These are phyloP conservation scores for Sternarchorhynchus goeldii DNA, from an alignment of 2,797 vertebrate species.

Conservation along the genomic window DNA sequence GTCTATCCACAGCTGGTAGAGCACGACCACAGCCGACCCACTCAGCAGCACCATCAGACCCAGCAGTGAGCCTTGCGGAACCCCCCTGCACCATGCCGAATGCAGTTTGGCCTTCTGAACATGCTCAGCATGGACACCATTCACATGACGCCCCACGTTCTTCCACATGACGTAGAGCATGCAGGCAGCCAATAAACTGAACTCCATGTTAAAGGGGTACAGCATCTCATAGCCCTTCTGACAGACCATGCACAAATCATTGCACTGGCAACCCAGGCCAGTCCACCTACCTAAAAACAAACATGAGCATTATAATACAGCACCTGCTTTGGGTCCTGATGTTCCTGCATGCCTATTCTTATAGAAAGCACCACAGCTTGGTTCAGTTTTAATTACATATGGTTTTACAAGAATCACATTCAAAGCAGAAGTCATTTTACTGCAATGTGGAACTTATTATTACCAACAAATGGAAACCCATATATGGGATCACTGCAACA, in stretches of 20 bases:
- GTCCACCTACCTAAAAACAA: constrained; percentile 25
- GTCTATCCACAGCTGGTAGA: constrained; percentile 82
- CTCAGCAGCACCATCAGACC: constrained; percentile 70
- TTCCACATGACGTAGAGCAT: constrained; percentile 92
- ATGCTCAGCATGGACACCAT: neutral
- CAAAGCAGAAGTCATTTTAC: too few relatives aligned
- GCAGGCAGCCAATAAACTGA: constrained; percentile 82
- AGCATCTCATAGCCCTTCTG: constrained; percentile 83
- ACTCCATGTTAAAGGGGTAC: constrained; percentile 89
- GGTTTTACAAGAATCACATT: too few relatives aligned
- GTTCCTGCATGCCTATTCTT: neutral
- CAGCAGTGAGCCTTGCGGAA: constrained; percentile 75
- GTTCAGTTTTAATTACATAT: too few relatives aligned
- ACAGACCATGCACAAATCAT: constrained; percentile 75
- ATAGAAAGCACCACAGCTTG: too few relatives aligned
- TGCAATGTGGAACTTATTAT: too few relatives aligned
- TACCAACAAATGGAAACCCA: too few relatives aligned
- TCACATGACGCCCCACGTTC: constrained; percentile 80
- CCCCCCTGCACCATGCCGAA: constrained; percentile 54
- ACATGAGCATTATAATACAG: neutral
- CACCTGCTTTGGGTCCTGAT: neutral
- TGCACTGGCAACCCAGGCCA: constrained; percentile 69
- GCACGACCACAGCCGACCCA: constrained; percentile 75
- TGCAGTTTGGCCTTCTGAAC: constrained; percentile 62
- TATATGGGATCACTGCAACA: too few relatives aligned